Evolutionary conservation across 2,797 vertebrate genomes (phyloP).

Genomic region (Hippoglossus hippoglossus): DNA sequence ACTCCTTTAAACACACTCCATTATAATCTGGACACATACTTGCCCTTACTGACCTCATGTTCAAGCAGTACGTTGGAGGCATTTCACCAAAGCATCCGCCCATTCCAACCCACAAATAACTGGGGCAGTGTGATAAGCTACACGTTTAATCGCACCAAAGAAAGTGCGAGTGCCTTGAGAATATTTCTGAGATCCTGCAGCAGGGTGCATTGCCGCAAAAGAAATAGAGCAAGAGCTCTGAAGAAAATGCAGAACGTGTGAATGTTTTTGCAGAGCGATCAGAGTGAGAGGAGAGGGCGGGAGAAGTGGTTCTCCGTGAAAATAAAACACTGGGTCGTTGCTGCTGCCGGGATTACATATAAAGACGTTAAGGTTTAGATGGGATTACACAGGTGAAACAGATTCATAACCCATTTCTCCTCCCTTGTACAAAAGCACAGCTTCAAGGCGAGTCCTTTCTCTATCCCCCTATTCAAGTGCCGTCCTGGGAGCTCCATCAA

Average conservation of each 20-base stretch:
- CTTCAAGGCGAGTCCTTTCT: conserved; percentile 33
- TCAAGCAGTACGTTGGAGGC: background rate
- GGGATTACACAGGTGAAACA: conserved; percentile 39
- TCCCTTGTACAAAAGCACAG: conserved; percentile 32
- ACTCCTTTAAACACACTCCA: no score
- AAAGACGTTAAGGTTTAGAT: conserved; percentile 31
- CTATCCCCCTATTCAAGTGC: conserved; percentile 6
- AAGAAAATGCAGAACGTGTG: background rate
- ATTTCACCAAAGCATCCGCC: conserved; percentile 4
- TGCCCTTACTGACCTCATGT: background rate
- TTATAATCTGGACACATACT: background rate
- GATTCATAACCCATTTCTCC: conserved; percentile 32
- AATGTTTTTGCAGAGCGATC: conserved; percentile 3
- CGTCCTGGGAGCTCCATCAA: conserved; percentile 61
- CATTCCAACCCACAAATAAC: background rate
- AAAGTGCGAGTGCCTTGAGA: background rate
- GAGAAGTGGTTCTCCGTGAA: conserved; percentile 17
- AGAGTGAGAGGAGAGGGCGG: background rate
- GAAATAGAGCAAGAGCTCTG: background rate
- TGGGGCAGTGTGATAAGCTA: background rate
- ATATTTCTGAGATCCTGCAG: background rate
- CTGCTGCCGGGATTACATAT: conserved; percentile 16
- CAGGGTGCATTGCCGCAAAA: background rate
- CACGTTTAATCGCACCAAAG: conserved; percentile 3
- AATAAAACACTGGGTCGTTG: conserved; percentile 3